Evolutionary conservation across 2,797 vertebrate species (phyloP), one percentile per base, ranked within the genome.

Genomic region (Tangara arthus): DNA sequence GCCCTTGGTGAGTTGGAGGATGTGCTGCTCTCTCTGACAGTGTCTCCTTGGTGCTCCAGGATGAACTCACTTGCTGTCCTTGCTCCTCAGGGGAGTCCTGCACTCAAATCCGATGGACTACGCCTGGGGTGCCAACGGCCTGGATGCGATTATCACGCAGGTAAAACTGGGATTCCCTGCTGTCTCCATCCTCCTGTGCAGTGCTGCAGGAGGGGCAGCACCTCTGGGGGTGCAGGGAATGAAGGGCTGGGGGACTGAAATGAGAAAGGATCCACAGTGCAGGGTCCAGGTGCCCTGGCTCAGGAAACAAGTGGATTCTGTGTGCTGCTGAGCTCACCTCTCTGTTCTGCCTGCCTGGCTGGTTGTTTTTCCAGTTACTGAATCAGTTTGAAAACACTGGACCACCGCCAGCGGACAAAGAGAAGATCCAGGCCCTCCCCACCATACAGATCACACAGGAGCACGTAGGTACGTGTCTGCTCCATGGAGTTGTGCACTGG

Each of bases 301-400:
- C 56, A 39, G 11, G 35, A 81, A 65, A 47, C 0, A 3, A 35
- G 12, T 17, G 12, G 52, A 15, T 70, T 41, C 41, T 30, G 12
- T 4, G 50, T 53, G 18, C 75, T 87, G 89, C 68, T 80, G 83
- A 82, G 81, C 90, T 92, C 68, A 77, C 57, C 6, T 50, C 81
- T 50, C 28, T 64, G 60, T 61, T 73, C 68, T 72, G 90, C 78
- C 46, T 70, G 84, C 52, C 68, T 24, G 82, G 42, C 82, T 17
- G 80, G 18, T 94, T 97, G 84, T 96, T 84, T 89, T 97, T 95
- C 28, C 94, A 99, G 99, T 98, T 99, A 96, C 98, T 99, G 97
- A 99, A 99, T 98, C 99, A 99, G 97, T 99, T 99, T 98, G 99
- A 99, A 98, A 99, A 99, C 97, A 99, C 99, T 4, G 99, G 99